Evolutionary conservation across 2,797 vertebrate species (phyloP).

Genomic region (Neomorphus geoffroyi): DNA sequence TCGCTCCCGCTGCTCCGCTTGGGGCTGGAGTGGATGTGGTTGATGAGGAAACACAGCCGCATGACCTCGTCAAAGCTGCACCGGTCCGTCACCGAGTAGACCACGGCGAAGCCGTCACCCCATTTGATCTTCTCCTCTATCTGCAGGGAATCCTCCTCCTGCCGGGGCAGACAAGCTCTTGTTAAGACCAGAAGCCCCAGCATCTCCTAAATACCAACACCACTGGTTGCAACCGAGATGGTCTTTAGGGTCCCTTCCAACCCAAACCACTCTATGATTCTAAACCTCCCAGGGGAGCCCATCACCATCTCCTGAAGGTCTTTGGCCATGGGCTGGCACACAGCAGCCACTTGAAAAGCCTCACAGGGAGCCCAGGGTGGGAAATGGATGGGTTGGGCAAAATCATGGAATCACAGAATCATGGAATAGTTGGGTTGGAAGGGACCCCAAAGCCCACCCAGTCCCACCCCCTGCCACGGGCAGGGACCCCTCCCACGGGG

Average conservation of each 20-base stretch:
- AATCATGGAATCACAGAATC: no score
- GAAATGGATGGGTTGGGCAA: neutral
- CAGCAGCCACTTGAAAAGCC: accelerated
- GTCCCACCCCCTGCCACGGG: no score
- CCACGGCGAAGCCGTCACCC: slow-evolving; percentile 80
- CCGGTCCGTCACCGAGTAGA: slow-evolving; percentile 82
- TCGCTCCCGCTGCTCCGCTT: slow-evolving; percentile 60
- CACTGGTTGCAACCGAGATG: accelerated
- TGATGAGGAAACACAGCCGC: slow-evolving; percentile 81
- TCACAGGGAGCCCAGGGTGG: accelerated
- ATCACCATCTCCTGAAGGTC: accelerated
- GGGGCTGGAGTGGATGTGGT: slow-evolving; percentile 75
- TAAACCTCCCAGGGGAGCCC: accelerated
- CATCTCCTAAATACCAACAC: accelerated
- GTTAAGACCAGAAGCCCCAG: accelerated
- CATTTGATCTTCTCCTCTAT: slow-evolving; percentile 85
- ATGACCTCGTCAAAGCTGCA: slow-evolving; percentile 84
- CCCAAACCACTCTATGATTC: no score
- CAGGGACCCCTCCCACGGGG: no score
- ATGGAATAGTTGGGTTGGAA: no score
- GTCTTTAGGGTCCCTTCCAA: no score
- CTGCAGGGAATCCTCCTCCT: slow-evolving; percentile 83
- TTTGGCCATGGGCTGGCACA: neutral
- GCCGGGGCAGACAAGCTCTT: accelerated
- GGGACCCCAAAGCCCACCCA: no score